Evolutionary conservation across 2,888 invertebrate genomes (phyloP).

Genomic region (Leptinotarsa rubiginosa): DNA sequence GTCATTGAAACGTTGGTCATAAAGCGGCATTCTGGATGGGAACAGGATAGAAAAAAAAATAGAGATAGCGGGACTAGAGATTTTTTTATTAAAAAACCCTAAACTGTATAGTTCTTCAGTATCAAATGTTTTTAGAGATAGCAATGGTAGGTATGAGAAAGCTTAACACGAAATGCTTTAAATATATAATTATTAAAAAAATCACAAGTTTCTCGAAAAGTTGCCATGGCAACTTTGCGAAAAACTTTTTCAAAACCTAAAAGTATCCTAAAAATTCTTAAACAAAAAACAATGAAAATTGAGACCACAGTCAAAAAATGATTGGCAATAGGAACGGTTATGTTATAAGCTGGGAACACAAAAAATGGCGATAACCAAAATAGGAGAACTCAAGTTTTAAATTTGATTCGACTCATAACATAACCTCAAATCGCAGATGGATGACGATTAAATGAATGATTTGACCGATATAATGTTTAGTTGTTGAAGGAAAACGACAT

Average conservation of each 20-base stretch:
- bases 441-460: conserved; percentile 47
- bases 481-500: conserved; percentile 56
- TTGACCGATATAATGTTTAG: conserved; percentile 43
- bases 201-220: conserved; percentile 39
- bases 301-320: conserved; percentile 62
- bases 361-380: conserved; percentile 28
- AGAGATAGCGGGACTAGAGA: conserved; percentile 77
- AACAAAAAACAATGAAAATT: conserved; percentile 57
- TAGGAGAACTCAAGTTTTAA: conserved; percentile 6
- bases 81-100: conserved; percentile 70
- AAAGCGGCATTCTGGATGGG: conserved; percentile 32
- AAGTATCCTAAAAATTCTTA: conserved; percentile 59
- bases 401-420: conserved; percentile 30
- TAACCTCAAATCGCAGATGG: conserved; percentile 34
- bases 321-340: conserved; percentile 55
- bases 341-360: conserved; percentile 52
- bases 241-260: conserved; percentile 50
- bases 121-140: conserved; percentile 69
- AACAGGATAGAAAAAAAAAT: conserved; percentile 52
- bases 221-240: conserved; percentile 33
- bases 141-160: conserved; percentile 65
- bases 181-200: conserved; percentile 46
- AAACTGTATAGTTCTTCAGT: conserved; percentile 72
- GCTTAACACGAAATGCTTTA: conserved; percentile 72
- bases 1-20: conserved; percentile 27